Percentiles rank a stretch among this genome's conserved stretches.
phyloP scores from a whole-genome alignment of 2,888 invertebrate genomes.

The Phrixothrix hirtus region DNA sequence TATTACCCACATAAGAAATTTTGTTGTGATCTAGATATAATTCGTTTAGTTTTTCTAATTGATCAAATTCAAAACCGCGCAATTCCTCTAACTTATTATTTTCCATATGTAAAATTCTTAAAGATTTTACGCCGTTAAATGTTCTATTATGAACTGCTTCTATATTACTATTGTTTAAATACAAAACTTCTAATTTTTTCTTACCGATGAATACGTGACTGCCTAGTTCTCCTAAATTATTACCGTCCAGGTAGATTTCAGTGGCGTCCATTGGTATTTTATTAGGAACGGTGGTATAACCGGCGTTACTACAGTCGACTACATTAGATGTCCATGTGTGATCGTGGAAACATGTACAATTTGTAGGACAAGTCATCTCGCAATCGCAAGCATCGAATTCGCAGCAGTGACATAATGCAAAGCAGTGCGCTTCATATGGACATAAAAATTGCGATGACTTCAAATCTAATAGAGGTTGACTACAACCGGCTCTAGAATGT shows the following conservation, averaged over 20 bases:
- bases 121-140: slow-evolving; percentile 76
- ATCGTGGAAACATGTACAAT: slow-evolving; percentile 86
- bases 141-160: slow-evolving; percentile 77
- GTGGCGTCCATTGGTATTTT: slow-evolving; percentile 89
- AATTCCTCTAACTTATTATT: slow-evolving; percentile 73
- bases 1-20: slow-evolving; percentile 72
- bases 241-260: slow-evolving; percentile 83
- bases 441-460: slow-evolving; percentile 79
- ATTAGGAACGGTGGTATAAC: slow-evolving; percentile 74
- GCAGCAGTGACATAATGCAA: slow-evolving; percentile 85
- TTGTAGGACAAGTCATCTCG: slow-evolving; percentile 86
- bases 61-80: slow-evolving; percentile 78
- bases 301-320: slow-evolving; percentile 78
- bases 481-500: slow-evolving; percentile 65
- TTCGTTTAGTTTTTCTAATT: slow-evolving; percentile 72
- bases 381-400: slow-evolving; percentile 91
- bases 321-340: slow-evolving; percentile 84
- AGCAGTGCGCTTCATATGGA: slow-evolving; percentile 81
- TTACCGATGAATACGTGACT: slow-evolving; percentile 87
- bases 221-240: slow-evolving; percentile 75
- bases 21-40: slow-evolving; percentile 78
- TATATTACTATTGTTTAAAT: slow-evolving; percentile 78
- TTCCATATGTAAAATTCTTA: slow-evolving; percentile 76
- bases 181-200: slow-evolving; percentile 77
- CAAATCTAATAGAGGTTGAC: slow-evolving; percentile 68